A percentile compares a stretch with the other conserved stretches of the same genome.
Evolutionary conservation across 2,888 invertebrate genomes (phyloP).

Genomic region (Melinaea marsaeus): DNA sequence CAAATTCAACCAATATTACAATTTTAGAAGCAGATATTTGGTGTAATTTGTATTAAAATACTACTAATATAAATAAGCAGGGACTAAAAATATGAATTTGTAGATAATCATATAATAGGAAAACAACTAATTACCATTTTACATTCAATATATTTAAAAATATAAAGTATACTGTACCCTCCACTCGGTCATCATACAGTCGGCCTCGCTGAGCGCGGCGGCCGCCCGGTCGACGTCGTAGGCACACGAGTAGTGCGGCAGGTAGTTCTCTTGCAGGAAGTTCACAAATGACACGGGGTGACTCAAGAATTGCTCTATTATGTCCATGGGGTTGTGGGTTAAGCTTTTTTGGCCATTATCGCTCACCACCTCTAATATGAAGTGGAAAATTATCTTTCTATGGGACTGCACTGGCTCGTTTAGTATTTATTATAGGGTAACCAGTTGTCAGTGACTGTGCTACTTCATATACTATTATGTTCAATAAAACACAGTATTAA

Average conservation of each 20-base stretch:
- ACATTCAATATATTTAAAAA: background rate
- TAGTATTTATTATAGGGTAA: too few species aligned
- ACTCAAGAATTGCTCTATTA: conserved; percentile 82
- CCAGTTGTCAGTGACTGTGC: too few species aligned
- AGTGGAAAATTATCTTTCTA: conserved; percentile 1
- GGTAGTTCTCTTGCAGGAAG: conserved; percentile 86
- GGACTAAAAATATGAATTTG: background rate
- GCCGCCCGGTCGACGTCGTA: conserved; percentile 80
- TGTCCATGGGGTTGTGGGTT: conserved; percentile 79
- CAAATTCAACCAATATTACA: background rate
- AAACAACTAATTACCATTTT: too few species aligned
- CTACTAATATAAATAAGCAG: background rate
- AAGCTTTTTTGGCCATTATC: conserved; percentile 29
- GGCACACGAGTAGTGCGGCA: conserved; percentile 83
- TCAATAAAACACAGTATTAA: too few species aligned
- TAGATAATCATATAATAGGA: too few species aligned
- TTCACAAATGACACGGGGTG: conserved; percentile 82
- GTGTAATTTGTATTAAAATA: background rate
- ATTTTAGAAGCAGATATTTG: background rate
- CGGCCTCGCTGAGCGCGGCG: conserved; percentile 83
- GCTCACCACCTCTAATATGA: conserved; percentile 26
- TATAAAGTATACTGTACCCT: conserved; percentile 60
- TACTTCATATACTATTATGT: too few species aligned
- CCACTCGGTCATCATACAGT: conserved; percentile 83
- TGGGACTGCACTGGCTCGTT: background rate